Conservation (phyloP, 2,888 invertebrate genomes). For the Mantis religiosa region DNA sequence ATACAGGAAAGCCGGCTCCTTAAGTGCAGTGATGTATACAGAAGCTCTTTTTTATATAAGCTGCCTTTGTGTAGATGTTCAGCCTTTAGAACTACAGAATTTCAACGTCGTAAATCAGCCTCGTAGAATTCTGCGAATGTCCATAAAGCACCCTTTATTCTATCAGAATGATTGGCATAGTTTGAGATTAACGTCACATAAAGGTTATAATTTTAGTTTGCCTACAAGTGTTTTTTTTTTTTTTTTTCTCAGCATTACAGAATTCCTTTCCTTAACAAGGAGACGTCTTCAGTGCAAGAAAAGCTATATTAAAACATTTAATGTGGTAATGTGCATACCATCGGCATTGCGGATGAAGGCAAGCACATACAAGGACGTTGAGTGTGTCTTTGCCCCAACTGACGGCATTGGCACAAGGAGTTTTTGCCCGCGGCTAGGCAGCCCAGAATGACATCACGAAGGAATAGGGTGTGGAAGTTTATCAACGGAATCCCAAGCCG, state of each 20-base stretch:
- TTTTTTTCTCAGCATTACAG: not conserved
- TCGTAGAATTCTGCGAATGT: too few relatives aligned
- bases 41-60: too few relatives aligned
- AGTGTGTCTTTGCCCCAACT: not conserved
- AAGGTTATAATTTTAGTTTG: not conserved
- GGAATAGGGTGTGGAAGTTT: not conserved
- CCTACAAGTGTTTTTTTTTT: not conserved
- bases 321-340: not conserved
- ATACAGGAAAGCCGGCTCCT: too few relatives aligned
- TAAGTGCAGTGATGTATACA: too few relatives aligned
- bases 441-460: not conserved
- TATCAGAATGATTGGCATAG: not conserved
- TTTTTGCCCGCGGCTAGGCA: not conserved
- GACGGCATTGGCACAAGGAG: not conserved
- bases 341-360: not conserved
- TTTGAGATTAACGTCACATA: not conserved
- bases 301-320: not conserved
- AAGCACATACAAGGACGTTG: not conserved
- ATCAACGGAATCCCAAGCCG: not conserved
- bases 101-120: too few relatives aligned
- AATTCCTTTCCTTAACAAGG: not conserved
- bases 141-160: not conserved
- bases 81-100: too few relatives aligned
- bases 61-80: too few relatives aligned
- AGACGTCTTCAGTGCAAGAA: not conserved